A percentile compares a stretch with the other conserved stretches of the same genome.
Conservation (phyloP, 2,888 invertebrate genomes). For the Linnaemya tessellans region DNA sequence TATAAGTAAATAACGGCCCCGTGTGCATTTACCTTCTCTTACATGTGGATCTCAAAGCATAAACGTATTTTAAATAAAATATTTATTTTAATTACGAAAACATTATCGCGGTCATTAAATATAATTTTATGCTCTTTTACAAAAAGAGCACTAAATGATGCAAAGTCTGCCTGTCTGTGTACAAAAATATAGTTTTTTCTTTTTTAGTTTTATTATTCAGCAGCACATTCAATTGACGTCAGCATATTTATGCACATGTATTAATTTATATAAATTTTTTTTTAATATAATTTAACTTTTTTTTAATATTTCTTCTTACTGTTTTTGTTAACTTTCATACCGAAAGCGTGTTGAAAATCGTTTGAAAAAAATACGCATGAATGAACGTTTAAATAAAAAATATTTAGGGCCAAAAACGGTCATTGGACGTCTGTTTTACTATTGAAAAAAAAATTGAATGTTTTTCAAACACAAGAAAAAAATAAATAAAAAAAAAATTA, state of each 20-base stretch:
- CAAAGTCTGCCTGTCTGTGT: not conserved
- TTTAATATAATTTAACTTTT: not conserved
- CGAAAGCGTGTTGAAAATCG: constrained; percentile 50
- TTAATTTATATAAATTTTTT: constrained; percentile 31
- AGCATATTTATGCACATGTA: constrained; percentile 1
- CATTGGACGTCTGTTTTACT: constrained; percentile 57
- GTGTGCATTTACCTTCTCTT: not conserved
- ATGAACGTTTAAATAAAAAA: constrained; percentile 51
- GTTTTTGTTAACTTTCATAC: constrained; percentile 54
- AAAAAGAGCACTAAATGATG: constrained; percentile 24
- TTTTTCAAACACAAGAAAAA: not conserved
- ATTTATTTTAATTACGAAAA: constrained; percentile 33
- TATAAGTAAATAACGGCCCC: not conserved
- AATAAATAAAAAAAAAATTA: no score
- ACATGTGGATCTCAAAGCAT: not conserved
- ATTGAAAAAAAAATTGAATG: constrained; percentile 16
- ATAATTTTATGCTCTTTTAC: constrained; percentile 37
- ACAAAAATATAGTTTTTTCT: not conserved
- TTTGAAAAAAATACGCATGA: constrained; percentile 57
- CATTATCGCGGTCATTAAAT: constrained; percentile 24
- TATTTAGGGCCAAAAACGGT: constrained; percentile 61
- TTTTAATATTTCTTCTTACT: constrained; percentile 3
- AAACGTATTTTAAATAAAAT: constrained; percentile 33
- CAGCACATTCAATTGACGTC: constrained; percentile 42
- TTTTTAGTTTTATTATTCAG: not conserved